phyloP scores from a whole-genome alignment of 2,113 vertebrate genomes.

The cattle (Bos taurus) region ARS-UCD2.0 NC_037350.1:40334001-40334500 shows the following conservation, averaged over 20 bases:
- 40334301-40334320: too few relatives aligned
- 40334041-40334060: background rate
- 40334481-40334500: background rate
- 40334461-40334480: background rate
- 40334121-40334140: background rate
- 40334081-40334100: background rate
- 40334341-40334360: too few relatives aligned
- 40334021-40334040: rapidly evolving
- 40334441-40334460: background rate
- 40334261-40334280: too few relatives aligned
- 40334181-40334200: background rate
- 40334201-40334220: background rate
- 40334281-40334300: too few relatives aligned
- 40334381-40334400: background rate
- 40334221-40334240: background rate
- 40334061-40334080: background rate
- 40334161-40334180: background rate
- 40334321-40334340: too few relatives aligned
- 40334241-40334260: background rate
- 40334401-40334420: background rate
- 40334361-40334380: background rate
- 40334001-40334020: background rate
- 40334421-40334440: background rate
- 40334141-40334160: background rate
- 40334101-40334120: background rate